Evolutionary conservation across 2,113 vertebrate genomes (phyloP).

Genomic region (Lagenorhynchus albirostris): DNA sequence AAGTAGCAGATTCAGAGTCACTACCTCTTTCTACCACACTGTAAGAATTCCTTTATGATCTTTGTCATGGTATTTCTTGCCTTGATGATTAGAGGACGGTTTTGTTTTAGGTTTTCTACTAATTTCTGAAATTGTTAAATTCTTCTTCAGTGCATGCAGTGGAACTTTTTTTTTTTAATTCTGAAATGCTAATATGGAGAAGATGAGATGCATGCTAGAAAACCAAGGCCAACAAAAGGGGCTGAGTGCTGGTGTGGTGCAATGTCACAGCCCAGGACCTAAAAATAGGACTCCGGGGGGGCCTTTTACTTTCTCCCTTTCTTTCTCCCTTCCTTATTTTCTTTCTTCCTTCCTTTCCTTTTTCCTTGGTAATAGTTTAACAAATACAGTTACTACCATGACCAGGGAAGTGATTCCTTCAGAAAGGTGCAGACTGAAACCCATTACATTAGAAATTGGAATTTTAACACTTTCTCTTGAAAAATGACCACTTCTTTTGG

Average conservation of each 20-base stretch:
- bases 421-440: neutral
- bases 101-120: neutral
- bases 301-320: neutral
- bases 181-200: neutral
- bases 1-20: neutral
- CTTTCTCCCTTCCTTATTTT: neutral
- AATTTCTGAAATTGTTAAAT: neutral
- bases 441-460: neutral
- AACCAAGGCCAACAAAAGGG: neutral
- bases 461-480: neutral
- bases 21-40: neutral
- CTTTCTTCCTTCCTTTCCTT: neutral
- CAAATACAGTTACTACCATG: neutral
- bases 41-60: neutral
- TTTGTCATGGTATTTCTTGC: neutral
- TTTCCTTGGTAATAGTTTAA: neutral
- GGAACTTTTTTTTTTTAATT: neutral
- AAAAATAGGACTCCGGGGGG: rapidly evolving
- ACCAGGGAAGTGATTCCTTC: neutral
- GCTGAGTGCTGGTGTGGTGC: neutral
- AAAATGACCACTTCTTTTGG: neutral
- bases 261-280: rapidly evolving
- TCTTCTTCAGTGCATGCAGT: neutral
- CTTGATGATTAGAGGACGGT: neutral
- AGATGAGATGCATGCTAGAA: neutral